These are phyloP conservation scores for Eriocheir sinensis DNA, from an alignment of 1,140 invertebrate species.

Conservation along the genomic window DNA sequence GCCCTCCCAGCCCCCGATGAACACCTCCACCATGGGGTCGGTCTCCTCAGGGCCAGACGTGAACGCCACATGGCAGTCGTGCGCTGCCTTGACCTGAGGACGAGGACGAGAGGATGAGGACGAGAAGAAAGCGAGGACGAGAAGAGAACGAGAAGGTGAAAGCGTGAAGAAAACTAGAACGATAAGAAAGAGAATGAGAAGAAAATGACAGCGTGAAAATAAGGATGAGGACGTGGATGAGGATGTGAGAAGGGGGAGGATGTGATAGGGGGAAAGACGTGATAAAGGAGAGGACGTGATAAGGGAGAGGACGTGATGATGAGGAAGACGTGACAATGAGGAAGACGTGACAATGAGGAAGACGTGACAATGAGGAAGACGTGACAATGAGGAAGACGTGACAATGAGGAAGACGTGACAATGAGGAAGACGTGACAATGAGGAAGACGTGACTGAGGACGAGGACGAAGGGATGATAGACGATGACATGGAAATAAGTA, in stretches of 20 bases:
- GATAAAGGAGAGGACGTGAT: background rate
- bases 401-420: no score
- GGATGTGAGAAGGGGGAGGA: background rate
- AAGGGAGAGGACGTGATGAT: background rate
- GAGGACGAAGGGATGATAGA: no score
- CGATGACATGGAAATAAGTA: no score
- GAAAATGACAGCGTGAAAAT: background rate
- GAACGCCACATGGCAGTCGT: slow-evolving; percentile 85
- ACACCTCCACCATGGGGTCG: slow-evolving; percentile 83
- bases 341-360: background rate
- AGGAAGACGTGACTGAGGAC: no score
- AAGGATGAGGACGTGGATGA: background rate
- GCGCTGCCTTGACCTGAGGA: slow-evolving; percentile 83
- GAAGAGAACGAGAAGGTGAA: background rate
- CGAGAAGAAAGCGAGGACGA: background rate
- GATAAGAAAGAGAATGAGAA: background rate
- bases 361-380: no score
- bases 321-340: background rate
- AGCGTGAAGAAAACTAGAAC: background rate
- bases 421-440: no score
- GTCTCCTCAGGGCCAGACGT: slow-evolving; percentile 83
- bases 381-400: no score
- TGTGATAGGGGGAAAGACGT: background rate
- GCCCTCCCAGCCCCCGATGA: slow-evolving; percentile 78
- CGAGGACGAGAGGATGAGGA: background rate